These are phyloP conservation scores for Drosophila kanapiae DNA, from an alignment of 1,140 invertebrate species.

Conservation along the genomic window DNA sequence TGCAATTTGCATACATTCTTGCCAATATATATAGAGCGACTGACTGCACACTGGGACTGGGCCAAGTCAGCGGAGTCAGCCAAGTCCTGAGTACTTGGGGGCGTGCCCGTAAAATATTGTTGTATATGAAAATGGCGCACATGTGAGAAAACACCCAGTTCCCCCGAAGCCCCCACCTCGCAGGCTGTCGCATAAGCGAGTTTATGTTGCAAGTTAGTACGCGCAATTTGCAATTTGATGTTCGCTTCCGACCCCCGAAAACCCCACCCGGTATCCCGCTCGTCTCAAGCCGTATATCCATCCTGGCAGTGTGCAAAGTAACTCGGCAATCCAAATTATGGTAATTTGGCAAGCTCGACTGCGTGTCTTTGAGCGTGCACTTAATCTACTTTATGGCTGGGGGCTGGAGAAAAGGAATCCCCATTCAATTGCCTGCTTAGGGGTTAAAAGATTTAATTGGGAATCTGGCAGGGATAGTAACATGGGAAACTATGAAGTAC, in stretches of 20 bases:
- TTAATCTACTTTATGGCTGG: conserved; percentile 53
- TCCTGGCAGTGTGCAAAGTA: conserved; percentile 47
- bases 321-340: conserved; percentile 67
- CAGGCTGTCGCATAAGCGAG: conserved; percentile 58
- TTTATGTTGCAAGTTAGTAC: conserved; percentile 69
- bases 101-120: conserved; percentile 52
- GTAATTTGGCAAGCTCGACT: conserved; percentile 65
- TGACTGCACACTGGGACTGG: conserved; percentile 9
- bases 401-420: conserved; percentile 6
- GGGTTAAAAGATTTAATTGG: conserved; percentile 20
- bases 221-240: conserved; percentile 67
- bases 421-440: conserved; percentile 22
- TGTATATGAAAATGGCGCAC: conserved; percentile 46
- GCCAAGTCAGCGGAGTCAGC: conserved; percentile 40
- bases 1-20: conserved; percentile 67
- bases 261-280: neutral
- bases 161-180: neutral
- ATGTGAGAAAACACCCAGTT: conserved; percentile 14
- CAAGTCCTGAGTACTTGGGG: conserved; percentile 45
- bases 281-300: conserved; percentile 4
- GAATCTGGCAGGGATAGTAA: neutral
- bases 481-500: neutral
- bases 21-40: conserved; percentile 30
- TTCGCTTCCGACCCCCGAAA: conserved; percentile 38
- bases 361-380: conserved; percentile 53